Evolutionary conservation across 2,797 vertebrate genomes (phyloP), one percentile per base, ranked within the genome.

Genomic region (Cheirogaleus major): DNA sequence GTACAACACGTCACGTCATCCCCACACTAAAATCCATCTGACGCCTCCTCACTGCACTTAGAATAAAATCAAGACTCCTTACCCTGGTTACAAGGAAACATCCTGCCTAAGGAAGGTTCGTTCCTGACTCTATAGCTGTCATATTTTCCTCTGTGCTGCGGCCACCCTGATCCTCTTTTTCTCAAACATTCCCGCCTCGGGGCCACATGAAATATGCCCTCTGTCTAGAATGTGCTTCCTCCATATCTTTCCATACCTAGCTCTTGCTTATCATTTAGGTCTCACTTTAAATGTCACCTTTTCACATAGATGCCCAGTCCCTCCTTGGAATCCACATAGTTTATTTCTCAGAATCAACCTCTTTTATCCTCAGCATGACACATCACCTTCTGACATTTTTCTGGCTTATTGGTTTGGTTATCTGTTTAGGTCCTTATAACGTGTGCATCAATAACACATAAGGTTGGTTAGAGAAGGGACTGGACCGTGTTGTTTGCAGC

Each of bases 401-500:
- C 76, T 72, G 93, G 27, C 38, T 52, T 55, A 18, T 70, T 55
- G 61, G 43, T 69, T 38, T 91, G n/a, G 48, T 93, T 89, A 20
- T 38, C 45, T 67, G 15, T 65, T 80, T 22, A 7, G 5, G n/a
- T 30, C 23, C 80, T 88, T 55, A 10, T 18, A 63, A 61, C 4
- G 52, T 30, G 1, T 2, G 15, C 6, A 59, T 23, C 18, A 23
- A 65, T 80, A 57, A 78, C 13, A 25, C 1, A 5, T 8, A 55
- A 87, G 43, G 41, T 38, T 25, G 1, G 7, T 4, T 25, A 13
- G 18, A 81, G 55, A 93, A 90, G 22, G 2, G 17, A 79, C 23
- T 50, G 10, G 41, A 5, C 18, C 13, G 0, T 67, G 73, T 57
- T 35, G 32, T 15, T 81, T 11, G 27, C 65, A 35, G 35, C 79